Conservation (phyloP, 2,888 invertebrate genomes). For the Meghimatium bilineatum region DNA sequence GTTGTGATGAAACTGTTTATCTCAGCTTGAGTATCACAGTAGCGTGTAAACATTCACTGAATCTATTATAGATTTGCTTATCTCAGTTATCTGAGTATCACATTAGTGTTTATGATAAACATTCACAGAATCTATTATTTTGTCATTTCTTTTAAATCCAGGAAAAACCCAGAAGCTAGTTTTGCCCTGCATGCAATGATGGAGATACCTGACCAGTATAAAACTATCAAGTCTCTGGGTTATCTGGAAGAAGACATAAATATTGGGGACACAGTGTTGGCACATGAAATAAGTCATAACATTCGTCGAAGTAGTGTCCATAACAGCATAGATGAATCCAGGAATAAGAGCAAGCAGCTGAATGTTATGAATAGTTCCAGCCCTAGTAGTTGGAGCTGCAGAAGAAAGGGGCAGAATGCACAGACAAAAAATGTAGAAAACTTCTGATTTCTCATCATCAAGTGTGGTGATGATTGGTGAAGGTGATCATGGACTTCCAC, state of each 20-base stretch:
- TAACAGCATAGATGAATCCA: background rate
- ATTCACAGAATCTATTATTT: background rate
- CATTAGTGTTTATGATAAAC: too few species aligned
- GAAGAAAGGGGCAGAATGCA: too few species aligned
- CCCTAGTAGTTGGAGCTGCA: constrained; percentile 10
- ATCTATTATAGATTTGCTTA: too few species aligned
- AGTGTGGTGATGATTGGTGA: too few species aligned
- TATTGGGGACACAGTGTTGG: background rate
- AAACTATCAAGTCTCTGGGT: constrained; percentile 71
- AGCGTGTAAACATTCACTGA: too few species aligned
- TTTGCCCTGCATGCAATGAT: constrained; percentile 79
- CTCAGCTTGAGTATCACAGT: too few species aligned
- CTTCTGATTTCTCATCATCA: too few species aligned
- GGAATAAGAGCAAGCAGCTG: too few species aligned
- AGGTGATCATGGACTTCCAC: too few species aligned
- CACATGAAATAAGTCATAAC: background rate
- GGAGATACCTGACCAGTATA: constrained; percentile 79
- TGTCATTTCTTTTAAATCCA: constrained; percentile 13
- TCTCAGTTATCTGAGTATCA: too few species aligned
- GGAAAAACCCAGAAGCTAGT: constrained; percentile 73
- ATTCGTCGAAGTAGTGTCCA: background rate
- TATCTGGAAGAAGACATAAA: constrained; percentile 50
- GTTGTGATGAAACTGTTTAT: too few species aligned
- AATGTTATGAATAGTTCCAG: background rate
- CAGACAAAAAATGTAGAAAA: background rate